Percentiles rank a stretch among this genome's conserved stretches.
phyloP scores from a whole-genome alignment of 2,797 vertebrate species.

The Melopsittacus undulatus region DNA sequence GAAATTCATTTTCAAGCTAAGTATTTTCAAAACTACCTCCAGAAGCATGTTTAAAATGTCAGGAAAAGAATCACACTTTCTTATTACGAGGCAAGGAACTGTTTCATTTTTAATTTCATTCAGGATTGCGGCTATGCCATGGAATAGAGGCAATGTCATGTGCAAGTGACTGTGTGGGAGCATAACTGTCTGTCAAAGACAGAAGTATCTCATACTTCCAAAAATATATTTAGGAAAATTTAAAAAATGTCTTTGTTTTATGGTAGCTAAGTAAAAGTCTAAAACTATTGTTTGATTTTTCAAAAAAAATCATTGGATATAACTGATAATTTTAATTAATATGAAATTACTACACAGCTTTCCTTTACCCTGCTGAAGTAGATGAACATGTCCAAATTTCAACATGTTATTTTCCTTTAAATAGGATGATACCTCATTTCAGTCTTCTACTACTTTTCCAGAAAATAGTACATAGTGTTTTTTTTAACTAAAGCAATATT shows the following conservation, averaged over 20 bases:
- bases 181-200: slow-evolving; percentile 38
- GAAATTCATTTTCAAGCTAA: not conserved
- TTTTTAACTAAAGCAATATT: not conserved
- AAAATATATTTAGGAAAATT: not conserved
- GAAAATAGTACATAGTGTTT: not conserved
- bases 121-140: not conserved
- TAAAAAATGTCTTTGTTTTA: not conserved
- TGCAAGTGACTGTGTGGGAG: not conserved
- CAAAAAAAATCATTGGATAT: not conserved
- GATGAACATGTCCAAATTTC: not conserved
- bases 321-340: not conserved
- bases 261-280: not conserved
- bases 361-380: not conserved
- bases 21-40: not conserved
- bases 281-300: not conserved
- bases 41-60: not conserved
- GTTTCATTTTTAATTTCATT: not conserved
- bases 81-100: not conserved
- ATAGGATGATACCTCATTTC: not conserved
- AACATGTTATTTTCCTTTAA: not conserved
- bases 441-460: not conserved
- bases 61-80: not conserved
- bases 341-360: not conserved
- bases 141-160: not conserved
- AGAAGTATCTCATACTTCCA: not conserved